These are phyloP conservation scores for Phoxinus dragarum DNA, from an alignment of 2,797 vertebrate genomes.

Conservation along the genomic window DNA sequence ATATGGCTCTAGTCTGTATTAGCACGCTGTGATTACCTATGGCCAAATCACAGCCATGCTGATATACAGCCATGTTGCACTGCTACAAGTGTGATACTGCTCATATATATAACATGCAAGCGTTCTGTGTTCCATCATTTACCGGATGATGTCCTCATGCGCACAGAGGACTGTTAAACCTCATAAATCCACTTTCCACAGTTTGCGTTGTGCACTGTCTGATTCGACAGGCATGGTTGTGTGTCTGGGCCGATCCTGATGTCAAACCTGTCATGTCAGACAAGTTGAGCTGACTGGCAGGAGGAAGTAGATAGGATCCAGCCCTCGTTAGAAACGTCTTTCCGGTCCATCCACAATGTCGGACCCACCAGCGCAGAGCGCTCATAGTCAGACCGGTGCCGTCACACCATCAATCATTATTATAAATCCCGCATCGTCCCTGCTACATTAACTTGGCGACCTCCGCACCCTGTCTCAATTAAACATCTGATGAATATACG, in stretches of 20 bases:
- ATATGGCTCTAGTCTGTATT: too few relatives aligned
- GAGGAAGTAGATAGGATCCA: conserved; percentile 48
- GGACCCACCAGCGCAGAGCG: conserved; percentile 34
- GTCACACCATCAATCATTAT: conserved; percentile 75
- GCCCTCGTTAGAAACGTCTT: conserved; percentile 39
- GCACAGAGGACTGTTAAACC: neutral
- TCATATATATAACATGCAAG: neutral
- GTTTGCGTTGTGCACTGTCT: neutral
- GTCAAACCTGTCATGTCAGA: conserved; percentile 41
- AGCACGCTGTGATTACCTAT: too few relatives aligned
- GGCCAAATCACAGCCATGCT: too few relatives aligned
- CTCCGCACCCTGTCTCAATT: conserved; percentile 73
- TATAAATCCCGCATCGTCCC: conserved; percentile 70
- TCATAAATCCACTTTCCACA: neutral
- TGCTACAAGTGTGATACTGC: too few relatives aligned
- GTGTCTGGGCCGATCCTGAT: conserved; percentile 23
- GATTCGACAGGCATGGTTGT: neutral
- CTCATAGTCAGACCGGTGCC: conserved; percentile 55
- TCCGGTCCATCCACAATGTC: conserved; percentile 22
- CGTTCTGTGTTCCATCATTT: neutral
- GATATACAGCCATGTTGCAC: too few relatives aligned
- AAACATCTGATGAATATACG: conserved; percentile 75
- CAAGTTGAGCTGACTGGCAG: conserved; percentile 34
- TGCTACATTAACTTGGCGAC: conserved; percentile 74
- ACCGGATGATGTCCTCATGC: neutral